Conservation (phyloP, 2,888 invertebrate species). For the Hirudinaria manillensis region DNA sequence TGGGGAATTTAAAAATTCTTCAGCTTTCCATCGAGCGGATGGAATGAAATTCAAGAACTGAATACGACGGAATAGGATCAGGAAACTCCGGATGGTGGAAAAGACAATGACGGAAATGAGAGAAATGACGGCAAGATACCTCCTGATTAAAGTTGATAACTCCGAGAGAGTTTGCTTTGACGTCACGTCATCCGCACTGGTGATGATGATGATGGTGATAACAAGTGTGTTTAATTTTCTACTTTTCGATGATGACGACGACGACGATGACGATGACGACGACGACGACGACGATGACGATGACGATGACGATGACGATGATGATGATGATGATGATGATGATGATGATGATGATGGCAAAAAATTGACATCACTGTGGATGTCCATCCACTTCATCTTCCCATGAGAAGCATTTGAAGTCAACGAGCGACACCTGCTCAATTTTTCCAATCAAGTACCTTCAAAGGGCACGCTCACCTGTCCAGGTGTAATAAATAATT, state of each 20-base stretch:
- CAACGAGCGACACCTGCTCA: too few species aligned
- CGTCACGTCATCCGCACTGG: neutral
- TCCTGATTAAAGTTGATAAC: neutral
- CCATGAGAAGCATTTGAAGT: neutral
- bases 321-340: conserved; percentile 20
- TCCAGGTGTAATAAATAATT: too few species aligned
- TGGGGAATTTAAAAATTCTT: too few species aligned
- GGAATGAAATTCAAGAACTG: too few species aligned
- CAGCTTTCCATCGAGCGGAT: too few species aligned
- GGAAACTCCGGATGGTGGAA: conserved; percentile 19
- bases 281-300: conserved; percentile 20
- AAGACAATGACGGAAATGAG: conserved; percentile 5
- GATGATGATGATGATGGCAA: conserved; percentile 16
- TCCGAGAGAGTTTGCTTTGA: neutral
- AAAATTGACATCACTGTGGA: too few species aligned
- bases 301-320: conserved; percentile 16
- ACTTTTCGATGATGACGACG: neutral
- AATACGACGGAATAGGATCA: neutral
- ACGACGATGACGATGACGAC: conserved; percentile 20
- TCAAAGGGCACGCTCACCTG: too few species aligned
- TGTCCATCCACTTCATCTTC: too few species aligned
- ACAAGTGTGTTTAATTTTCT: neutral
- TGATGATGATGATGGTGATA: conserved; percentile 7
- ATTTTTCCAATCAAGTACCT: too few species aligned
- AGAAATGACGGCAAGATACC: neutral